Base-by-base conservation (phyloP, 2,797 vertebrate genomes). In the Sebastes elongatus region DNA sequence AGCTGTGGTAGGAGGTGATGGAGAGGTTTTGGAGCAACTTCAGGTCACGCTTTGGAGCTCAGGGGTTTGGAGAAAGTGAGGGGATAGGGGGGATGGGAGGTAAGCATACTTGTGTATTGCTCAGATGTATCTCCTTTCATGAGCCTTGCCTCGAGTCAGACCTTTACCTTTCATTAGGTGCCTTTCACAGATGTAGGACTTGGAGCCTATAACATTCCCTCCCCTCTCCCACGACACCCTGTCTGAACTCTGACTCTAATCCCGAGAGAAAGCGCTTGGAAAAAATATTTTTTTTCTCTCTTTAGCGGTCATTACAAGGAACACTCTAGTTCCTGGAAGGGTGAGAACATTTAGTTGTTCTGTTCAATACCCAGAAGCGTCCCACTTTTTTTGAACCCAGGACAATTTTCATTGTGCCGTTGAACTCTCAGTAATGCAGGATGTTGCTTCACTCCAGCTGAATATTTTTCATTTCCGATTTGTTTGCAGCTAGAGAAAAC, bases 1-100 rank as follows among this genome's bases (percentile, higher is more conserved):
- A 88, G 75, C 74, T 84, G 65, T 76, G 73, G 59, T 42, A 73
- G 63, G 62, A 71, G 16, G 32, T 62, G 74, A 79, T 70, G 56
- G 74, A 83, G 49, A 81, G 63, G 64, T 63, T 76, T 70, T 33
- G 38, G 27, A 79, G 33, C 52, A 63, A 35, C 46, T 55, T 64
- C 2, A 27, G 68, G 68, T 74, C 59, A 71, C 27, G 57, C 35
- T 79, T 63, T 71, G 10, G 20, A 68, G 56, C 52, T 75, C 33
- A 14, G n/a, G 60, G 33, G 25, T 73, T 68, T 85, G 42, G 61
- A 71, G 46, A 69, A 56, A 80, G 72, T 55, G 20, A 71, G 46
- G 33, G 53, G 7, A 32, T 42, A 28, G 4, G 42, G 14, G 25
- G n/a, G 32, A 23, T 68, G 49, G 63, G 72, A 69, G 69, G 67